Evolutionary conservation across 1,140 invertebrate species (phyloP).

Genomic region (Leptopilina boulardi): DNA sequence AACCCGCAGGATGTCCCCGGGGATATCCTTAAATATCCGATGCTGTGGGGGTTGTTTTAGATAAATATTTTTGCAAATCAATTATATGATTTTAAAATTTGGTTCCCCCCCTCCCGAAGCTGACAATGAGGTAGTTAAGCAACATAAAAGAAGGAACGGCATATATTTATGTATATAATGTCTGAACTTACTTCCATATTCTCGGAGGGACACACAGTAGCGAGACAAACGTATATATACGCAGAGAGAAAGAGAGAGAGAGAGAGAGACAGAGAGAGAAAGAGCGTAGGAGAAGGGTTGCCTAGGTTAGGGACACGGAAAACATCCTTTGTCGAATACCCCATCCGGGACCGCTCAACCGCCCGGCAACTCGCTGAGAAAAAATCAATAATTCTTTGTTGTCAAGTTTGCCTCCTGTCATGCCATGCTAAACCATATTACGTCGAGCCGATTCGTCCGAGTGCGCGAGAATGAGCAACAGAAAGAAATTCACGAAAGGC

Average conservation of each 20-base stretch:
- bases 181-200: slow-evolving; percentile 49
- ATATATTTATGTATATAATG: no score
- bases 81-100: no score
- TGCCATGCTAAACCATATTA: slow-evolving; percentile 69
- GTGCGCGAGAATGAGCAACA: slow-evolving; percentile 51
- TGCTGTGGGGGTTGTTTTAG: no score
- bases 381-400: slow-evolving; percentile 75
- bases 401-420: slow-evolving; percentile 73
- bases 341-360: slow-evolving; percentile 72
- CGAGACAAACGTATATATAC: slow-evolving; percentile 53
- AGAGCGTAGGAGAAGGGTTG: slow-evolving; percentile 71
- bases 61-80: no score
- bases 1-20: no score
- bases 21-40: no score
- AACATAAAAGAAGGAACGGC: slow-evolving; percentile 55
- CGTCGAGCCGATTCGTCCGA: slow-evolving; percentile 52
- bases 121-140: slow-evolving; percentile 72
- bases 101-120: no score
- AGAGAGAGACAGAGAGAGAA: not conserved
- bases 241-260: slow-evolving; percentile 14
- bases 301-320: slow-evolving; percentile 75
- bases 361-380: slow-evolving; percentile 71
- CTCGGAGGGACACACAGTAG: slow-evolving; percentile 56
- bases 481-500: slow-evolving; percentile 56
- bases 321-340: slow-evolving; percentile 76